Base-by-base conservation (phyloP, 2,888 invertebrate genomes). In the Flexamia atlantica region DNA sequence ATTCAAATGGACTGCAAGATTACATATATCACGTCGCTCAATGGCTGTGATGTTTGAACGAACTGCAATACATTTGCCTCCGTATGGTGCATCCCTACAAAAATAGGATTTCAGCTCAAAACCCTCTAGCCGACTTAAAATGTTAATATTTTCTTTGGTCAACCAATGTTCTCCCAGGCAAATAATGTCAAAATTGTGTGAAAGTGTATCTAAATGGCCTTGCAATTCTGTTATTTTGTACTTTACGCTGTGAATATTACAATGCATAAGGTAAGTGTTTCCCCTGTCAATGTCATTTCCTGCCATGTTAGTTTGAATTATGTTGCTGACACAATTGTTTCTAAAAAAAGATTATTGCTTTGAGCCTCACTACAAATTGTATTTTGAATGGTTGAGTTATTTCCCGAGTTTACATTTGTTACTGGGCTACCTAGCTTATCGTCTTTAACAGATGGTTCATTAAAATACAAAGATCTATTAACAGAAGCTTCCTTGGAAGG, bases 171-270 rank as follows among this genome's bases (percentile, higher is more conserved):
- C 53, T 53, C 53, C 53, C 12, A 53, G 3, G 12, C 53, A 53
- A 7, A 53, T 53, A 36, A 36, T 9, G 9, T 36, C 9, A 36
- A 36, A 4, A 7, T 36, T 53, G 23, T 53, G 23, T 3, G 5
- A 14, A 5, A 53, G 53, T 53, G 53, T 53, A 53, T 53, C 53
- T 23, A 53, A 4, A 23, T 53, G 53, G 4, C 4, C 23, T 53
- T 53, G 53, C n/a, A 53, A 23, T 12, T 53, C 53, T 53, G 53
- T 53, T 53, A 53, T 53, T 53, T 53, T 53, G 12, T 53, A 53
- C 12, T 53, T 53, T 53, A 53, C 23, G 53, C 53, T 53, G 23
- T 53, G n/a, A 20, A 53, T 23, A 53, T 53, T 53, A 53, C n/a
- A 53, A 53, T 53, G n/a, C n/a, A 53, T 53, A 7, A 53, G 3